phyloP scores from a whole-genome alignment of 2,113 vertebrate species.

The Rafetus swinhoei region DNA sequence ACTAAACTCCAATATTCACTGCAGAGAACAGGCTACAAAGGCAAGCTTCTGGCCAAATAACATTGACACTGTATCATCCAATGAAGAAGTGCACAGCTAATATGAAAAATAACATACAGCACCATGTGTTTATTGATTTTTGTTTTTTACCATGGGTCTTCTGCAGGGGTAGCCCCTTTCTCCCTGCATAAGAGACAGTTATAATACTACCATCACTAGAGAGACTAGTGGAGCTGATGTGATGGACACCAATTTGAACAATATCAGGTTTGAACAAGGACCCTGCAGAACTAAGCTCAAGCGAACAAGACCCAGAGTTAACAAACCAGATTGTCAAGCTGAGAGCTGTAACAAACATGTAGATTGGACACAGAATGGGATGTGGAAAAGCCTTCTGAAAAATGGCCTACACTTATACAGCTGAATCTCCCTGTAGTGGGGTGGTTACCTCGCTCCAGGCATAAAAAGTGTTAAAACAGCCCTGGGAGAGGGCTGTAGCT shows the following conservation, averaged over 20 bases:
- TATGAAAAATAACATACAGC: neutral
- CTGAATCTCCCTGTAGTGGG: neutral
- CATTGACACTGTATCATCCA: accelerated
- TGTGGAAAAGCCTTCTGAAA: accelerated
- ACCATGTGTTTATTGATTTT: neutral
- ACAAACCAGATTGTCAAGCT: neutral
- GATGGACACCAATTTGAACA: neutral
- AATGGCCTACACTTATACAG: neutral
- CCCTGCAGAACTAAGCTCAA: neutral
- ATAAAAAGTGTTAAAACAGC: too few relatives aligned
- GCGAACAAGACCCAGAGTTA: neutral
- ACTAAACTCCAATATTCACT: neutral
- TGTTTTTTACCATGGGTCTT: neutral
- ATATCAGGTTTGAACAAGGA: neutral
- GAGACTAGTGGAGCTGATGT: neutral
- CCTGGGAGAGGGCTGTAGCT: too few relatives aligned
- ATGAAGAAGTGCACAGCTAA: neutral
- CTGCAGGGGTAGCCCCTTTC: neutral
- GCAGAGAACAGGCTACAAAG: neutral
- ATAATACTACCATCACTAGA: neutral
- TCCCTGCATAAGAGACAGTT: neutral
- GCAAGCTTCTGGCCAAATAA: neutral
- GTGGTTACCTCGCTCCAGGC: too few relatives aligned
- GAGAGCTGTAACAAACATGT: neutral
- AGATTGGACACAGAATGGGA: neutral